Evolutionary conservation across 64 coral and sea anemone species (phyloP), one percentile per base, ranked within the genome.

Genomic region (Porites australiensis): DNA sequence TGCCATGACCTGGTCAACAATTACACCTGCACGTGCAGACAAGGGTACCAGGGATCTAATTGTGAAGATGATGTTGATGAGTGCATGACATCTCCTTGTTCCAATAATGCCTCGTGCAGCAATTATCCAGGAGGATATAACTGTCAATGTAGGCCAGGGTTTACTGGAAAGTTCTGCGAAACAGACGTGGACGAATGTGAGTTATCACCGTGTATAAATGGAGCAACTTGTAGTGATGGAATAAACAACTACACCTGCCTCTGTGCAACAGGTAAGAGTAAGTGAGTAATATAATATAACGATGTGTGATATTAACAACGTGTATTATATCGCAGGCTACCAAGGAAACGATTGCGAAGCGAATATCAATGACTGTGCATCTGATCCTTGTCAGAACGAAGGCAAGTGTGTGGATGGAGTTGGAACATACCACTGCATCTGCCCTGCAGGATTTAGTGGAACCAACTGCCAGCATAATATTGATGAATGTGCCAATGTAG

Each of bases 1-100:
- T 96, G 95, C 20, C 78, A 89, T 19, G 95, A 96, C 65, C 70
- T 78, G 0, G 8, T 96, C 4, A 96, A 96, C 62, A 77, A 75
- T 44, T 96, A 86, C 54, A 89, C 86, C n/a, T 96, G 95, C 67
- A 68, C 51, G 8, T 96, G 95, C 59, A 18, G 79, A 70, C 18
- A 64, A 4, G 95, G 90, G 52, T 93, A 77, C 45, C 64, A 52
- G 21, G 95, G 95, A n/a, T 47, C 37, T n/a, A 86, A 58, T 22
- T 96, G 95, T 19, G 71, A 89, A 20, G 79, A 50, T 15, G 79
- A 82, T 46, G 43, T 82, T n/a, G 79, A 82, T 43, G 79, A 82
- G 58, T 82, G 79, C 14, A 5, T 65, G 47, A 18, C 79, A n/a
- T 65, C 59, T 9, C 79, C 43, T 13, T 82, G 79, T 19, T 49